Evolutionary conservation across 2,797 vertebrate species (phyloP), one percentile per base, ranked within the genome.

Genomic region (Jordanella pulchra): DNA sequence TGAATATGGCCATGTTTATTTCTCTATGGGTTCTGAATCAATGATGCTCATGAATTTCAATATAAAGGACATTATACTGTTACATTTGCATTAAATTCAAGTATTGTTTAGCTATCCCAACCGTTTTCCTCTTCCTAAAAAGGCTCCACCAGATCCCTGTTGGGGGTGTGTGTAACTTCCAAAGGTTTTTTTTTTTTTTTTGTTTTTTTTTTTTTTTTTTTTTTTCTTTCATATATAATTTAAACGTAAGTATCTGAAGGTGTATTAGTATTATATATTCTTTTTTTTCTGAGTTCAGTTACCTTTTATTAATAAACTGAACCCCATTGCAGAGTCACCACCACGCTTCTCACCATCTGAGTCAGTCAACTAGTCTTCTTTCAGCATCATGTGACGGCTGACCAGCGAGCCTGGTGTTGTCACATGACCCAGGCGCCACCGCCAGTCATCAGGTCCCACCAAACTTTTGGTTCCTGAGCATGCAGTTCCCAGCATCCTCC

Each of bases 251-350:
- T 87, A 89, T 90, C 79, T 93, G 79, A 79, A 87, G 92, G 86
- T 93, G 86, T 93, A 84, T 79, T 63, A 23, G 23, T 39, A 4
- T n/a, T 45, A 45, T 45, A 1, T 45, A 94, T 95, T 96, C 95
- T 93, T 84, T 93, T 92, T 86, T 90, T 95, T 93, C 91, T 96
- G 95, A 93, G 95, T 96, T 97, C 95, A 92, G 93, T 97, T 96
- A 88, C 94, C 96, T 96, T 98, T 93, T 97, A 92, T 98, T 99
- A 97, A 99, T 98, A 98, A 99, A 97, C 96, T 99, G 97, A 99
- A 97, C 95, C 97, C 98, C 97, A 96, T 99, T 99, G 95, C 98
- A 99, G 98, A 99, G 97, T 97, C 97, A 97, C 96, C 97, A 97
- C 97, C 97, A 98, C 96, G 97, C 97, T 98, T 96, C 97, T 99